Evolutionary conservation across 1,140 invertebrate species (phyloP).

Genomic region (Atta texana): DNA sequence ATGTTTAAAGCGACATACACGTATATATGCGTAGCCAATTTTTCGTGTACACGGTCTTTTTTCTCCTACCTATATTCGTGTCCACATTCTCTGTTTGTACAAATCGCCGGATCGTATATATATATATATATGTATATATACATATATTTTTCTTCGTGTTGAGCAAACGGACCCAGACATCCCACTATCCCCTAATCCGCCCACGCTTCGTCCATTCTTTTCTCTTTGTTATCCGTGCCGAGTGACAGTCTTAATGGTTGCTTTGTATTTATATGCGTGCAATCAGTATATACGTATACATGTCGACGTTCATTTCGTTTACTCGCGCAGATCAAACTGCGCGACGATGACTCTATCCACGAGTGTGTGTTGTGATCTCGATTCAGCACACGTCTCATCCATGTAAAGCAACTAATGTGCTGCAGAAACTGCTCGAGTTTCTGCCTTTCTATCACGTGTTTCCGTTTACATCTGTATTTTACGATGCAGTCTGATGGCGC

Average conservation of each 20-base stretch:
- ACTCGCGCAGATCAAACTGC: constrained; percentile 47
- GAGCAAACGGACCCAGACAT: constrained; percentile 29
- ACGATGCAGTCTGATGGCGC: constrained; percentile 10
- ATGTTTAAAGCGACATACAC: constrained; percentile 43
- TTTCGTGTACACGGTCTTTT: constrained; percentile 37
- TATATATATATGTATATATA: constrained; percentile 40
- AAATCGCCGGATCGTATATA: constrained; percentile 22
- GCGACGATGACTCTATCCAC: constrained; percentile 26
- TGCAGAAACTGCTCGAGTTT: constrained; percentile 34
- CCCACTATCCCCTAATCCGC: background rate
- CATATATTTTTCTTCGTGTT: constrained; percentile 41
- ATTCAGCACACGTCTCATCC: constrained; percentile 35
- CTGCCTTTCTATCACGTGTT: constrained; percentile 46
- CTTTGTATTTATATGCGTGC: constrained; percentile 59
- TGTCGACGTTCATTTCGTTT: constrained; percentile 42
- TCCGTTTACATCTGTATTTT: constrained; percentile 11
- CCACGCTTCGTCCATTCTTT: constrained; percentile 51
- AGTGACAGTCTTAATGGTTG: constrained; percentile 54
- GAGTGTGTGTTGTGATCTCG: constrained; percentile 25
- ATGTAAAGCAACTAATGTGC: constrained; percentile 40
- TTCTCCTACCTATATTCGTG: constrained; percentile 22
- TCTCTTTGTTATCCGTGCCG: constrained; percentile 47
- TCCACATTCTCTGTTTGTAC: constrained; percentile 46
- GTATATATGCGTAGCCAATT: constrained; percentile 16
- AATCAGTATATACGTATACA: constrained; percentile 56